Percentiles rank a stretch among this genome's conserved stretches.
Evolutionary conservation across 2,113 vertebrate genomes (phyloP).

Genomic region (Podocnemis expansa): DNA sequence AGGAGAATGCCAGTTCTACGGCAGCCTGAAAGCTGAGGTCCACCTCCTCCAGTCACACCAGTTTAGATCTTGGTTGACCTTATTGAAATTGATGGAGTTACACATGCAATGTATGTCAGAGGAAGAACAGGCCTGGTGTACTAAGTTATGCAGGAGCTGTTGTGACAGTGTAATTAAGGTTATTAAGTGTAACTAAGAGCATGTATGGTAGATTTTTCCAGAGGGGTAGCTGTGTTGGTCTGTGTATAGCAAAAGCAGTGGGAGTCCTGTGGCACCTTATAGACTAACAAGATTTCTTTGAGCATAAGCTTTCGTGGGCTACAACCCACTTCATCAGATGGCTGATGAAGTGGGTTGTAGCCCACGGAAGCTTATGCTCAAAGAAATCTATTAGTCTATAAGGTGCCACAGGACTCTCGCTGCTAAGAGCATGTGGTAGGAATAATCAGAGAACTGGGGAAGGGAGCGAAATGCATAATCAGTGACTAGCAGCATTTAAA

Average conservation of each 20-base stretch:
- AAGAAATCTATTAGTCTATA: no score
- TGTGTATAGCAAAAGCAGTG: no score
- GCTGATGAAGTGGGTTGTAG: no score
- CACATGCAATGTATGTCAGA: background rate
- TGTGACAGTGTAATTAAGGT: rapidly evolving
- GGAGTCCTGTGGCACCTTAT: no score
- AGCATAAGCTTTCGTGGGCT: no score
- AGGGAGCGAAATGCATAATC: rapidly evolving
- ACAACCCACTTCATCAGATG: no score
- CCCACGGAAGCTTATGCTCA: no score
- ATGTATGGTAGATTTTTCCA: no score
- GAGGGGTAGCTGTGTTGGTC: no score
- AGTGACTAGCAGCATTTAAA: rapidly evolving
- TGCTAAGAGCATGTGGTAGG: rapidly evolving
- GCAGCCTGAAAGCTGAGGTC: background rate
- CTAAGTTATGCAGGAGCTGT: background rate
- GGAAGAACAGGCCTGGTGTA: rapidly evolving
- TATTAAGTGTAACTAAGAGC: background rate
- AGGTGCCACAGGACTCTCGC: no score
- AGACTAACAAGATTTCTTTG: no score
- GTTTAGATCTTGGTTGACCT: rapidly evolving
- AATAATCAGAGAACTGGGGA: background rate
- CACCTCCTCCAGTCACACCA: rapidly evolving
- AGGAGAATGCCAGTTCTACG: background rate
- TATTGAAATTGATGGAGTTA: rapidly evolving